Percentiles rank a stretch among this genome's conserved stretches.
Conservation (phyloP, 2,888 invertebrate species). For the Pollenia griseotomentosa region DNA sequence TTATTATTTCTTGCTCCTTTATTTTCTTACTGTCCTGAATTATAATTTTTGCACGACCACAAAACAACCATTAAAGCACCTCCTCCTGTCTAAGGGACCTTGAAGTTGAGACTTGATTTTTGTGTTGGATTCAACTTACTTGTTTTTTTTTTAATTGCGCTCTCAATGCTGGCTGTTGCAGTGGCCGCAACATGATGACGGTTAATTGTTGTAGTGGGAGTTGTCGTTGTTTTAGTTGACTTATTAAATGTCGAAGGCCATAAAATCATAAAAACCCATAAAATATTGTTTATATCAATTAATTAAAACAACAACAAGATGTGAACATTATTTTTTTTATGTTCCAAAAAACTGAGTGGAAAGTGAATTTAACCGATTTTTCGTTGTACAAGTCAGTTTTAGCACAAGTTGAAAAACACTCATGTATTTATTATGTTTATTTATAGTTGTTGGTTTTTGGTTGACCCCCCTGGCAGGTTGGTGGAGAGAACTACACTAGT, state of each 20-base stretch:
- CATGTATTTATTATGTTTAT: constrained; percentile 37
- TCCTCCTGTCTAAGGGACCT: constrained; percentile 14
- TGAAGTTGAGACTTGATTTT: constrained; percentile 38
- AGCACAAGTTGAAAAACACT: background rate
- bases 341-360: background rate
- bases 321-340: constrained; percentile 16
- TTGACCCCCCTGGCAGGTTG: background rate
- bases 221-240: constrained; percentile 7
- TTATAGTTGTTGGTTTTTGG: background rate
- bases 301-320: constrained; percentile 46
- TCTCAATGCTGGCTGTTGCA: background rate
- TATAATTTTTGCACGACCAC: constrained; percentile 28
- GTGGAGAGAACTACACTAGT: background rate
- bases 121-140: constrained; percentile 14
- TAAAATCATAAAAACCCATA: constrained; percentile 51
- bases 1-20: constrained; percentile 11
- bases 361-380: background rate
- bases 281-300: constrained; percentile 57
- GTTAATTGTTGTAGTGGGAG: constrained; percentile 29
- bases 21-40: constrained; percentile 11
- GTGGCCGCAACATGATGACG: background rate
- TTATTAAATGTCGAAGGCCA: constrained; percentile 56
- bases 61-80: constrained; percentile 36
- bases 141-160: background rate
- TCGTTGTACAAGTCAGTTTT: background rate